Conservation (phyloP, 2,113 vertebrate species). For the Gymnobelideus leadbeateri region DNA sequence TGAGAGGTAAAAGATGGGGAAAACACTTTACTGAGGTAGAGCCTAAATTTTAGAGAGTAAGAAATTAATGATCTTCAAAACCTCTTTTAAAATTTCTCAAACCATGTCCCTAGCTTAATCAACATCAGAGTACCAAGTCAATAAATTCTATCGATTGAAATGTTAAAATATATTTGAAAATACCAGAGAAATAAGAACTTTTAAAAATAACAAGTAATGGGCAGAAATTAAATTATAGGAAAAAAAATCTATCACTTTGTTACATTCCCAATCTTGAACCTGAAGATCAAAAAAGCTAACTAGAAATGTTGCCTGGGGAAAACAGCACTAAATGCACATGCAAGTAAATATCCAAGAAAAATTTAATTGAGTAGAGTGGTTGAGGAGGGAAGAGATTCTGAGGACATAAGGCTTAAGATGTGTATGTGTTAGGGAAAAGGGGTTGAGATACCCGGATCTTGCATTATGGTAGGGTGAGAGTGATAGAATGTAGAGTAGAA, state of each 20-base stretch:
- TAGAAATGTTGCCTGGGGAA: not conserved
- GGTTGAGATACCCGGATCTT: not conserved
- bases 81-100: conserved; percentile 41
- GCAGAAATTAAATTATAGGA: conserved; percentile 19
- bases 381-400: not conserved
- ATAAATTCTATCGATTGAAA: conserved; percentile 46
- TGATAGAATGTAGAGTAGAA: not conserved
- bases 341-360: not conserved
- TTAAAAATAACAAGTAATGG: conserved; percentile 2
- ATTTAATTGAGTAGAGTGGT: not conserved
- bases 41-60: conserved; percentile 38
- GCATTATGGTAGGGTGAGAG: not conserved
- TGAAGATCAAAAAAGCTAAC: not conserved
- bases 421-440: not conserved
- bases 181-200: conserved; percentile 36
- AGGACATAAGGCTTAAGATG: not conserved
- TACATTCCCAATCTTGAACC: not conserved
- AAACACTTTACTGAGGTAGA: conserved; percentile 30
- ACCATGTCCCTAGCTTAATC: conserved; percentile 37
- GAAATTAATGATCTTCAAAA: conserved; percentile 56
- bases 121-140: conserved; percentile 52
- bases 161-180: conserved; percentile 61
- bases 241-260: conserved; percentile 6
- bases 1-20: conserved; percentile 12
- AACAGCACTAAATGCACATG: not conserved